Base-by-base conservation (phyloP, 2,888 invertebrate species). In the Xanthia togata region DNA sequence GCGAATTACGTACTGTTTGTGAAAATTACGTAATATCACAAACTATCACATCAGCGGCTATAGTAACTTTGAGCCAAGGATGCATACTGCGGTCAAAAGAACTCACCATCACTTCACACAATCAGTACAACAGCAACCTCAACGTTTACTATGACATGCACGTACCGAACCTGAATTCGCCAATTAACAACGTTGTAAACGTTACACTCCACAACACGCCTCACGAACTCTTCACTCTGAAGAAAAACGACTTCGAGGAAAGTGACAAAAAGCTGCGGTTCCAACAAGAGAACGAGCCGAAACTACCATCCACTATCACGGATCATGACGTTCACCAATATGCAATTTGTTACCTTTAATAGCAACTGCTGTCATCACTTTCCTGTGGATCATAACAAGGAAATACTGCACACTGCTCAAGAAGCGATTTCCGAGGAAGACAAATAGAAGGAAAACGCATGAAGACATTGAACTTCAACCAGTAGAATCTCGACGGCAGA, bases 61-160 rank as follows among this genome's bases (percentile, higher is more conserved):
- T 53, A 4, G 53, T 68, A 8, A 73, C 62, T 26, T 50, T 68
- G 60, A n/a, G 35, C 1, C 67, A 73, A 73, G 68, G 73, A 73
- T 73, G 73, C 35, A 5, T 35, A 35, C 35, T 35, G 35, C 35
- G 35, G 35, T 35, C 35, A 35, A 35, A 35, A 35, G 35, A 35
- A 35, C 35, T 35, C 35, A 35, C 35, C 35, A 35, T 35, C 35
- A 35, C 35, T 35, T 35, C 35, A 5, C n/a, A 14, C 62, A 67
- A 60, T 68, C 38, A 73, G 50, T 73, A 50, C 26, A 73, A 60
- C 50, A 60, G 60, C 38, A 59, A 67, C 50, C 31, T 68, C 4
- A 67, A 60, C 6, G 14, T 73, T 2, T 31, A 73, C 50, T 68
- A 73, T 23, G 26, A 23, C 26, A 6, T 59, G 20, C 47, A 47